phyloP scores from a whole-genome alignment of 1,140 invertebrate genomes.

The Bathynomus jamesi region DNA sequence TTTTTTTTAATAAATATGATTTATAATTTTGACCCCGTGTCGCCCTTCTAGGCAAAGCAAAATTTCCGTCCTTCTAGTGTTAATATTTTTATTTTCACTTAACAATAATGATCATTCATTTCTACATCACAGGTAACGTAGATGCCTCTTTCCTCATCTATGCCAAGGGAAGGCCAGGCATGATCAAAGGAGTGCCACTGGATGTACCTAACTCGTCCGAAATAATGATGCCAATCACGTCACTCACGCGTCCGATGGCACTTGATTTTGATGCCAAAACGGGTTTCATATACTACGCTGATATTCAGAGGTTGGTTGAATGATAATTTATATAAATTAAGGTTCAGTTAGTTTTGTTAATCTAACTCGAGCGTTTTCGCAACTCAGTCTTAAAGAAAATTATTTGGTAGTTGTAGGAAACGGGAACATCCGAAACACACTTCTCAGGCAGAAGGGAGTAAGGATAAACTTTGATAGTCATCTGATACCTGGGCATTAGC shows the following conservation, averaged over 20 bases:
- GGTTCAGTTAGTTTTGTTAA: too few relatives aligned
- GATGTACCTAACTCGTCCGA: slow-evolving; percentile 44
- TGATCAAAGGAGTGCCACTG: slow-evolving; percentile 55
- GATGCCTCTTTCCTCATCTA: slow-evolving; percentile 52
- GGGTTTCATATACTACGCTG: slow-evolving; percentile 61
- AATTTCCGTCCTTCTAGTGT: slow-evolving; percentile 4
- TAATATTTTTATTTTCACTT: not conserved
- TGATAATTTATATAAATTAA: too few relatives aligned
- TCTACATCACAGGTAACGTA: slow-evolving; percentile 18
- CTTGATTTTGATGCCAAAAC: slow-evolving; percentile 60
- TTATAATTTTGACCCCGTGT: not conserved
- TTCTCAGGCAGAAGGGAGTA: too few relatives aligned
- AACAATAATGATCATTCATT: not conserved
- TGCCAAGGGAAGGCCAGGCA: slow-evolving; percentile 53
- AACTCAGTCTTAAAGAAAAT: too few relatives aligned
- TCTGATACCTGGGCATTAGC: too few relatives aligned
- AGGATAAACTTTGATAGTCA: too few relatives aligned
- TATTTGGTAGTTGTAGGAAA: too few relatives aligned
- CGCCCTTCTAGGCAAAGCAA: not conserved
- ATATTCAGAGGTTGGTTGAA: slow-evolving; percentile 47
- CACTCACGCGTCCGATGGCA: slow-evolving; percentile 53
- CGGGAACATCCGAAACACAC: too few relatives aligned
- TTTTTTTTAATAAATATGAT: slow-evolving; percentile 2
- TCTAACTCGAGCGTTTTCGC: too few relatives aligned
- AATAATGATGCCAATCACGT: slow-evolving; percentile 58